These are phyloP conservation scores for Pelusios castaneus DNA, from an alignment of 2,113 vertebrate genomes.

Conservation along the genomic window DNA sequence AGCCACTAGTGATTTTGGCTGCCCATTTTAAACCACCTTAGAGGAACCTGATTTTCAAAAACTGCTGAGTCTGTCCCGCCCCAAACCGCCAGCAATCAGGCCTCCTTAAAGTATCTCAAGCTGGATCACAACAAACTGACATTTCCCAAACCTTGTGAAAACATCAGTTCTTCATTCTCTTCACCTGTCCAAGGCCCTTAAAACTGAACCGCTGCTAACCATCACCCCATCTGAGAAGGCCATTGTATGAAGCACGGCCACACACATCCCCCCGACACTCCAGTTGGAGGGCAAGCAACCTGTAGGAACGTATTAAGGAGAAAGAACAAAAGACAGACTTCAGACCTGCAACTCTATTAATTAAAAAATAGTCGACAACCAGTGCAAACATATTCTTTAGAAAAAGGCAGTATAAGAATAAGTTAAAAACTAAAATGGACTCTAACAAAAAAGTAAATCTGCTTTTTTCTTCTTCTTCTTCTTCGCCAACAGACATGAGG, in stretches of 20 bases:
- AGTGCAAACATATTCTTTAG: constrained; percentile 69
- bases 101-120: background rate
- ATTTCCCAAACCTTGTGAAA: background rate
- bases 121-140: background rate
- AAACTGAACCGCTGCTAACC: background rate
- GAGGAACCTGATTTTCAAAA: background rate
- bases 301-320: background rate
- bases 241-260: background rate
- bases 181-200: background rate
- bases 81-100: background rate
- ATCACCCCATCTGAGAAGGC: background rate
- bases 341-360: background rate
- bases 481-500: constrained; percentile 78
- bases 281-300: background rate
- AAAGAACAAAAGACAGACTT: constrained; percentile 24
- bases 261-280: background rate
- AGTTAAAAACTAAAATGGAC: constrained; percentile 55
- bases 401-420: constrained; percentile 70
- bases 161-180: background rate
- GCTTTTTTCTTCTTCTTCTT: constrained; percentile 51
- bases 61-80: background rate
- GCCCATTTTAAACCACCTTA: background rate
- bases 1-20: background rate
- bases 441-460: constrained; percentile 40
- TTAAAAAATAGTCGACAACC: constrained; percentile 52